These are phyloP conservation scores for Sebastes dallii DNA, from an alignment of 2,797 vertebrate genomes.

Conservation along the genomic window DNA sequence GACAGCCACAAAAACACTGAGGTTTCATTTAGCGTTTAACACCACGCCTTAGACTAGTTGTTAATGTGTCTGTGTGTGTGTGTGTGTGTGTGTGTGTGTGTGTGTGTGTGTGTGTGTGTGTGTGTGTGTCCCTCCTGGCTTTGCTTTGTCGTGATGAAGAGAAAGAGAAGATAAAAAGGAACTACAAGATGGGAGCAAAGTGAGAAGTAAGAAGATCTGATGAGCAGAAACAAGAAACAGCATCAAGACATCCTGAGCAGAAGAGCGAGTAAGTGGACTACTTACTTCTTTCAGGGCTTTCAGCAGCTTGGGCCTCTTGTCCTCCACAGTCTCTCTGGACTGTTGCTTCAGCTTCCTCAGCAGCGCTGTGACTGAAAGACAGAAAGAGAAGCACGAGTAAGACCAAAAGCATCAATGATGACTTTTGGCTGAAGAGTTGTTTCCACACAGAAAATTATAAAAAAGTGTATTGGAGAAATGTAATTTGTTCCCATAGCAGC, in stretches of 20 bases:
- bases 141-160: slow-evolving; percentile 1
- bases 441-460: not conserved
- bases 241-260: not conserved
- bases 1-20: not conserved
- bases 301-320: slow-evolving; percentile 96
- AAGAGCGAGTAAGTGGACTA: not conserved
- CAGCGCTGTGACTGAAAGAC: slow-evolving; percentile 80
- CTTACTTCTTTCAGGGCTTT: slow-evolving; percentile 88
- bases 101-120: not conserved
- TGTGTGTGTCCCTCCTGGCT: not conserved
- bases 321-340: slow-evolving; percentile 97
- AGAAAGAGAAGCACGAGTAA: not conserved
- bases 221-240: not conserved
- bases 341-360: slow-evolving; percentile 98
- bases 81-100: too few species aligned
- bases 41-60: not conserved
- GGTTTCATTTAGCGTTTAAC: slow-evolving; percentile 9
- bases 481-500: not conserved
- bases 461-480: not conserved
- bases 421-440: not conserved
- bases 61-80: not conserved
- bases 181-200: not conserved
- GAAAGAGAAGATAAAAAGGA: not conserved
- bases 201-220: not conserved
- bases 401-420: not conserved